phyloP scores from a whole-genome alignment of 1,140 invertebrate species.

The Tetragnatha versicolor region DNA sequence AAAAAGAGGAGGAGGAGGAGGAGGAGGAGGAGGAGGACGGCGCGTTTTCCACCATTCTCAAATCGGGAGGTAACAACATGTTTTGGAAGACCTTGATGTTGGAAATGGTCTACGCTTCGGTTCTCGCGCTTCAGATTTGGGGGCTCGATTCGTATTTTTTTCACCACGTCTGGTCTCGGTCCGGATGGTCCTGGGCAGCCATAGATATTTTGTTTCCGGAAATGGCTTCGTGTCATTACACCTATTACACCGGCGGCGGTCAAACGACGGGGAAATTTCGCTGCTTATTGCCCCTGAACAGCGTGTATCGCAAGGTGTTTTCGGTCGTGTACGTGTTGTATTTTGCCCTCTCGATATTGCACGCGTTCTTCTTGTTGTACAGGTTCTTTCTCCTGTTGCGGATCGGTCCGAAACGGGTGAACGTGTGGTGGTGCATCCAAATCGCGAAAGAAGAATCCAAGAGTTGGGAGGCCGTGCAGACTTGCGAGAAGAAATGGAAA shows the following conservation, averaged over 20 bases:
- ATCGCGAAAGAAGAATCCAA: background rate
- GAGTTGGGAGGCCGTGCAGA: background rate
- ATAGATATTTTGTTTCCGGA: background rate
- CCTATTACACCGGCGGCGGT: background rate
- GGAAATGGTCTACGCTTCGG: background rate
- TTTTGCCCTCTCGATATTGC: background rate
- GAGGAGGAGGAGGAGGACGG: background rate
- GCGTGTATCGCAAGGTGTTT: slow-evolving; percentile 4
- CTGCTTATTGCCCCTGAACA: slow-evolving; percentile 2
- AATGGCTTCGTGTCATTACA: background rate
- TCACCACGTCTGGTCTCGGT: background rate
- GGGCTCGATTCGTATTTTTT: background rate
- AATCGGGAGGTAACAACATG: background rate
- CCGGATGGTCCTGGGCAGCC: background rate
- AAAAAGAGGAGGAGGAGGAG: background rate
- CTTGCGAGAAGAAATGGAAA: background rate
- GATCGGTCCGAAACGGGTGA: background rate
- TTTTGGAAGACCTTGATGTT: slow-evolving; percentile 4
- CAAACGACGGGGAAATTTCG: background rate
- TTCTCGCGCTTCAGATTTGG: background rate
- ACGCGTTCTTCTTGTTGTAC: background rate
- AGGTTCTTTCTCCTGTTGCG: background rate
- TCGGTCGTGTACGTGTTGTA: background rate
- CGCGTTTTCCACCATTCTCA: background rate
- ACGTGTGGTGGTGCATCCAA: background rate